Evolutionary conservation across 2,888 invertebrate species (phyloP).

Genomic region (Lysandra coridon): DNA sequence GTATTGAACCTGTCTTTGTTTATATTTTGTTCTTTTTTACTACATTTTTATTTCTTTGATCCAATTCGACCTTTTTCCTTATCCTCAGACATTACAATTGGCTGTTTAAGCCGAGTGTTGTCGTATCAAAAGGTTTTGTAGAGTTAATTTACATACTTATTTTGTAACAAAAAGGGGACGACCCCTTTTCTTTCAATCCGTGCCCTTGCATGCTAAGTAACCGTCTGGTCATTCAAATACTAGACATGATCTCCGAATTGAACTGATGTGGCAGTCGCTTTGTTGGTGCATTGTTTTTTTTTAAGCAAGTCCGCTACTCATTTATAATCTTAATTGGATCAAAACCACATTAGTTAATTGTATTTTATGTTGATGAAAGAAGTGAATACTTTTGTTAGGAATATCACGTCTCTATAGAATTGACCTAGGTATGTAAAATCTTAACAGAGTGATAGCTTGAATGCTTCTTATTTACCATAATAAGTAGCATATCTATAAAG

Average conservation of each 20-base stretch:
- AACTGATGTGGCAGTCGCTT: neutral
- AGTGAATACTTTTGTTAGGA: neutral
- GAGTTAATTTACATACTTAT: conserved; percentile 30
- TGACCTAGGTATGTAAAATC: neutral
- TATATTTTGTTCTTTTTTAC: neutral
- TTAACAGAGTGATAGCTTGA: neutral
- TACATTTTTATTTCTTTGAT: neutral
- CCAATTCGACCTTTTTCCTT: neutral
- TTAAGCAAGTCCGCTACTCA: neutral
- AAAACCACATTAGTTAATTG: neutral
- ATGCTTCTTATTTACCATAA: neutral
- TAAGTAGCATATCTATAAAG: neutral
- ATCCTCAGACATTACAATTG: conserved; percentile 25
- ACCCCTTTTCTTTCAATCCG: conserved; percentile 41
- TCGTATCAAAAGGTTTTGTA: conserved; percentile 28
- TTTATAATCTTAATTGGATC: neutral
- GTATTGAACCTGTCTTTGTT: neutral
- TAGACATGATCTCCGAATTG: conserved; percentile 10
- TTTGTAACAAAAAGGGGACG: conserved; percentile 35
- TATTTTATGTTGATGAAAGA: neutral
- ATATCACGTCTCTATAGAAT: neutral
- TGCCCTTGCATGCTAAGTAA: conserved; percentile 46
- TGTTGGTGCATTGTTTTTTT: neutral
- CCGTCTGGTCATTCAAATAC: conserved; percentile 40
- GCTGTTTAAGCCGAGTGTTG: neutral